These are phyloP conservation scores for Dryobota labecula DNA, from an alignment of 2,888 invertebrate genomes.

Conservation along the genomic window DNA sequence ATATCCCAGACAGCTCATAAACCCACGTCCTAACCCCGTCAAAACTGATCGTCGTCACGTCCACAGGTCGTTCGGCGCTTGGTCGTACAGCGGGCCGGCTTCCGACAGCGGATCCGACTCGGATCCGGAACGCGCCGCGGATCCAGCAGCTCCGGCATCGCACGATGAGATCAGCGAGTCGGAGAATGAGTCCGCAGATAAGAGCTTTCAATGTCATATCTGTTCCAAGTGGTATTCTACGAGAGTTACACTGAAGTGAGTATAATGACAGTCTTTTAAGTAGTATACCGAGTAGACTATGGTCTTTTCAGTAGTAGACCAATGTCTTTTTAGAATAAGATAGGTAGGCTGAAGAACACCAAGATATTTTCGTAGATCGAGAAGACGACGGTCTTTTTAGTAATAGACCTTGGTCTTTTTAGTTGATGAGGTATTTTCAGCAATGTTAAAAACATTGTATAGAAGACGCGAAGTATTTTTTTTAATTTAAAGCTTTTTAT, in stretches of 20 bases:
- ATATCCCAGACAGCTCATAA: not conserved
- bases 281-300: not conserved
- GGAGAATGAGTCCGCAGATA: slow-evolving; percentile 87
- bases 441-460: no score
- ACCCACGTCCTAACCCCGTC: slow-evolving; percentile 8
- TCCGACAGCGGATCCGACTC: slow-evolving; percentile 77
- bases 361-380: no score
- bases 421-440: no score
- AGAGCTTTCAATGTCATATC: slow-evolving; percentile 87
- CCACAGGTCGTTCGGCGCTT: slow-evolving; percentile 78
- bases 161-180: slow-evolving; percentile 85
- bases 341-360: no score
- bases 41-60: slow-evolving; percentile 49
- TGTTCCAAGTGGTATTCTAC: slow-evolving; percentile 89
- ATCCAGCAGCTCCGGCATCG: slow-evolving; percentile 60
- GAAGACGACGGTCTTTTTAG: not conserved
- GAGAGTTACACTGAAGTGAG: slow-evolving; percentile 86
- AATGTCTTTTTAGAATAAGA: not conserved
- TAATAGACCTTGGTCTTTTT: no score
- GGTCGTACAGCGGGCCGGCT: slow-evolving; percentile 76
- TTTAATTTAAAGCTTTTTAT: no score
- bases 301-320: slow-evolving; percentile 5
- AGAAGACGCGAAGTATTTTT: no score
- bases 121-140: slow-evolving; percentile 74
- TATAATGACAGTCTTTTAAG: not conserved